Conservation (phyloP, 2,888 invertebrate species). For the Nomada goodeniana region DNA sequence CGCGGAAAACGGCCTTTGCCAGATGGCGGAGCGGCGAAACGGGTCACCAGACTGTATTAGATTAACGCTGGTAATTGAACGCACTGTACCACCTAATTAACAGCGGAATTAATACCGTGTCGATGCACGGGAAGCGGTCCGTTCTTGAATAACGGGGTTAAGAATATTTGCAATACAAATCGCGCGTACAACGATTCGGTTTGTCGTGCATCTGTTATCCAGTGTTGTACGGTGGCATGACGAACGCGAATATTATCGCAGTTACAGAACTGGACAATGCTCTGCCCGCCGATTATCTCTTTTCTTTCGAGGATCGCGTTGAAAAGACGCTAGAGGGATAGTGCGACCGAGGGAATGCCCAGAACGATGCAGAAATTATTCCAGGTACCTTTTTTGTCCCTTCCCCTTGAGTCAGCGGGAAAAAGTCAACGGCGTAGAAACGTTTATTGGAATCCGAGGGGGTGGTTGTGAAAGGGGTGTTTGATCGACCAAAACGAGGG, state of each 20-base stretch:
- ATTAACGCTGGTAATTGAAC: slow-evolving; percentile 44
- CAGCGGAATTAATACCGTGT: slow-evolving; percentile 30
- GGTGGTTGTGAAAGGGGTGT: not conserved
- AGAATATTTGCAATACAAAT: slow-evolving; percentile 19
- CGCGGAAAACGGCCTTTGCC: not conserved
- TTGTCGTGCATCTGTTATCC: not conserved
- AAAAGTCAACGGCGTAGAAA: slow-evolving; percentile 38
- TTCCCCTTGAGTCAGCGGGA: slow-evolving; percentile 7
- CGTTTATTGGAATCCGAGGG: not conserved
- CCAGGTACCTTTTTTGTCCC: not conserved
- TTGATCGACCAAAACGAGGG: slow-evolving; percentile 28
- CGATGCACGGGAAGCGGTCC: not conserved
- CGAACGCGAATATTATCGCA: not conserved
- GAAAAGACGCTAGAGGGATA: not conserved
- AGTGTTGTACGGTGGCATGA: not conserved
- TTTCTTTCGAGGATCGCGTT: not conserved
- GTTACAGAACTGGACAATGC: not conserved
- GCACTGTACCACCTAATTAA: slow-evolving; percentile 44
- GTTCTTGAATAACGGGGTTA: slow-evolving; percentile 8
- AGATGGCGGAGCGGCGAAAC: not conserved
- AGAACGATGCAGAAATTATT: slow-evolving; percentile 7
- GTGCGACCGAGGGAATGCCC: not conserved
- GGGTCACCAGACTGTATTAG: slow-evolving; percentile 33
- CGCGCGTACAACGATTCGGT: not conserved
- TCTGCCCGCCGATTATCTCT: no score